Percentiles rank a stretch among this genome's conserved stretches.
These are phyloP conservation scores for Lathronympha strigana DNA, from an alignment of 2,888 invertebrate species.

Conservation along the genomic window DNA sequence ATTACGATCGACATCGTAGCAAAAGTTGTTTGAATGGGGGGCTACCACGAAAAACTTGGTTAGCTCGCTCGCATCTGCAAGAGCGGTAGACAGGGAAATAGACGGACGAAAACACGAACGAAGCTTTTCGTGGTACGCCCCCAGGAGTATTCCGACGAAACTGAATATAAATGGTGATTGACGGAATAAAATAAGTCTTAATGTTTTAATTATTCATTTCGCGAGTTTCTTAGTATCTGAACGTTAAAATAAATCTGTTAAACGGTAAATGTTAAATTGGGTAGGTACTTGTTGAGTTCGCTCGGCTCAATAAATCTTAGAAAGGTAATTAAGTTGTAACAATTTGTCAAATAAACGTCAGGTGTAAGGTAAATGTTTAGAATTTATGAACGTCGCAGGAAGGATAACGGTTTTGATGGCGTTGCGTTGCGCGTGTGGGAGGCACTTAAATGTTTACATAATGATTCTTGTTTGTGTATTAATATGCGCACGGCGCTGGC, in stretches of 20 bases:
- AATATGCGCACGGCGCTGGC: too few species aligned
- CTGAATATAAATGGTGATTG: constrained; percentile 26
- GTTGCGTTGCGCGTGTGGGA: background rate
- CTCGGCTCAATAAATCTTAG: constrained; percentile 11
- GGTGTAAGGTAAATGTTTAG: constrained; percentile 9
- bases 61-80: too few species aligned
- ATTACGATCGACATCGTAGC: constrained; percentile 50
- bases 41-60: too few species aligned
- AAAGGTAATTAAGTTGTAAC: constrained; percentile 19
- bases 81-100: too few species aligned
- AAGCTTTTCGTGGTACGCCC: too few species aligned
- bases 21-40: constrained; percentile 41
- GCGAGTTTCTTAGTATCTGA: background rate
- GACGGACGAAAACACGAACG: too few species aligned
- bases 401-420: background rate
- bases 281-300: constrained; percentile 16
- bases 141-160: constrained; percentile 12
- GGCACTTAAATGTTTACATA: too few species aligned
- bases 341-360: constrained; percentile 26
- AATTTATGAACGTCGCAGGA: constrained; percentile 11
- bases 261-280: constrained; percentile 17
- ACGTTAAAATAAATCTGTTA: constrained; percentile 22
- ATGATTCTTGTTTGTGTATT: too few species aligned
- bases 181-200: constrained; percentile 26
- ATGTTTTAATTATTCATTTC: constrained; percentile 18